A percentile compares a stretch with the other conserved stretches of the same genome.
Evolutionary conservation across 2,888 invertebrate genomes (phyloP).

Genomic region (Drymonia ruficornis): DNA sequence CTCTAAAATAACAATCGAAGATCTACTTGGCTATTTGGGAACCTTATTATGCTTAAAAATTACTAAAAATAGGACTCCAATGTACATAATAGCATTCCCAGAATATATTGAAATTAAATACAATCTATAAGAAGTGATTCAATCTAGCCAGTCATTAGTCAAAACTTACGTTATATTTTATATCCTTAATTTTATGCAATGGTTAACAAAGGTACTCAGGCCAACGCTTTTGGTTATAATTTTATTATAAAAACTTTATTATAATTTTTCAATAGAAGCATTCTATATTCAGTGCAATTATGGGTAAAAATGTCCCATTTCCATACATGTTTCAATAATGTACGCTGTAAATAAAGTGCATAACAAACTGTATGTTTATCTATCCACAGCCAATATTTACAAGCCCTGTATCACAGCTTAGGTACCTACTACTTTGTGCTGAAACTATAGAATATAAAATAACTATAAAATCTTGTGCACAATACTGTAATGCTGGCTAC

Average conservation of each 20-base stretch:
- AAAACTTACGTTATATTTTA: neutral
- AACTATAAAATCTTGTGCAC: conserved; percentile 30
- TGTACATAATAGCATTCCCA: conserved; percentile 19
- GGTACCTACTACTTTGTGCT: conserved; percentile 62
- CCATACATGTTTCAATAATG: conserved; percentile 26
- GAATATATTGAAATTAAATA: conserved; percentile 11
- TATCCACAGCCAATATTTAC: conserved; percentile 64
- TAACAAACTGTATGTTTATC: conserved; percentile 37
- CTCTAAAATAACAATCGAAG: conserved; percentile 68
- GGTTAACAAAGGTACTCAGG: no score
- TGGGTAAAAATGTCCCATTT: conserved; percentile 24
- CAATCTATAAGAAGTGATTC: neutral
- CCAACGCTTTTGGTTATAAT: no score
- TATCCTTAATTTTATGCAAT: no score
- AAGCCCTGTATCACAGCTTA: conserved; percentile 82
- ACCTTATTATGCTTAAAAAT: conserved; percentile 54
- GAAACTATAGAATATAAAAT: conserved; percentile 39
- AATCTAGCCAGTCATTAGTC: neutral
- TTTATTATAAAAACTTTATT: no score
- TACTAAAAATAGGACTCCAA: conserved; percentile 8
- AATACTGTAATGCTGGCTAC: conserved; percentile 9
- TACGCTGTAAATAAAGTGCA: conserved; percentile 32
- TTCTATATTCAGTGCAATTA: conserved; percentile 8
- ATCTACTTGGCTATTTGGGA: conserved; percentile 49
- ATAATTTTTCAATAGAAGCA: no score